Evolutionary conservation across 1,140 invertebrate genomes (phyloP), one percentile per base, ranked within the genome.

Genomic region (Drosophila setifemur): DNA sequence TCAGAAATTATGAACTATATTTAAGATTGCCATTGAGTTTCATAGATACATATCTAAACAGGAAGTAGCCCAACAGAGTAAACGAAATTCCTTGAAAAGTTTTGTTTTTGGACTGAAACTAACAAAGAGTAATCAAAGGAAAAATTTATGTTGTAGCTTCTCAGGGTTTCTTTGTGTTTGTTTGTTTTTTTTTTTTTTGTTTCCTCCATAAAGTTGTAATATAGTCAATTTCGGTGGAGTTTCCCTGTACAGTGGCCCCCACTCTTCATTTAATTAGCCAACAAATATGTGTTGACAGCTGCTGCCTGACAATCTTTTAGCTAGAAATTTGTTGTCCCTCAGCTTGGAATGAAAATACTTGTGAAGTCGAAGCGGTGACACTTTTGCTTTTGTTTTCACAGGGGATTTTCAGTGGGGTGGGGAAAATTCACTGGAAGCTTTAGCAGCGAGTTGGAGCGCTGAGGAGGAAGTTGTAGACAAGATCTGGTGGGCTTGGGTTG

Each of bases 321-420:
- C 73, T 70, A 57, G 78, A 83, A 83, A 78, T 69, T 71, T 43
- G 45, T 71, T 43, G 45, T 66, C 11, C 44, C 49, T 44, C 37
- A 49, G 63, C 69, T 73, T 45, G 50, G 35, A 52, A 66, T 61
- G 54, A 64, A 76, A 81, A 45, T 52, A 69, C 64, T 63, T 49
- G 52, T 18, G 47, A 53, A 35, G 45, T 58, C 29, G 21, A 29
- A 39, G 54, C 16, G 44, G 35, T 45, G 69, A 78, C 79, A 83
- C 79, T 83, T 83, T 83, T 83, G 79, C 64, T 85, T 85, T 85
- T 85, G 50, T 73, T 73, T 64, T 54, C 21, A n/a, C 25, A 55
- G n/a, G 25, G 11, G 37, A 5, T 14, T 2, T 6, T n/a, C n/a
- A n/a, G 7, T 16, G 19, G 4, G 7, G 29, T 14, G 31, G 33